Conservation (phyloP, 2,113 vertebrate species). For the Nannospalax galili region DNA sequence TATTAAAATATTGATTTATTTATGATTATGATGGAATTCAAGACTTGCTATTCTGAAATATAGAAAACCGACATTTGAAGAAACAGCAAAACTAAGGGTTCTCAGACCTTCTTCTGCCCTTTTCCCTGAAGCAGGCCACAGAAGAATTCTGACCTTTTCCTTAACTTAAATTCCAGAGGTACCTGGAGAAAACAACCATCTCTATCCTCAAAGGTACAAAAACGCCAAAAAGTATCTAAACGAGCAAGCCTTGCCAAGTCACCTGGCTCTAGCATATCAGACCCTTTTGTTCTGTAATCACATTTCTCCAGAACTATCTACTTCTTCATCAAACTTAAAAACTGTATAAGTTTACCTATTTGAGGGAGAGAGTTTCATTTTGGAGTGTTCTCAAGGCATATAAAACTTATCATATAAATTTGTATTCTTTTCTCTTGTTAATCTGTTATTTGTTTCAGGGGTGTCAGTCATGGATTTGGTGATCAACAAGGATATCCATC, state of each 20-base stretch:
- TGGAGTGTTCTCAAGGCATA: not conserved
- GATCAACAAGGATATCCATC: not conserved
- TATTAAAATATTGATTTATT: conserved; percentile 1
- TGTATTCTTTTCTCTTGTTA: not conserved
- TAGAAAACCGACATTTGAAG: not conserved
- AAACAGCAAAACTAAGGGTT: not conserved
- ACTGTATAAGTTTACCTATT: not conserved
- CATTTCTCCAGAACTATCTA: not conserved
- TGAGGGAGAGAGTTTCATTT: not conserved
- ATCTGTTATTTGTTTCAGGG: not conserved
- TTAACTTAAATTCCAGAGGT: not conserved
- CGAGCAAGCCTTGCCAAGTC: not conserved
- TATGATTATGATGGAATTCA: not conserved
- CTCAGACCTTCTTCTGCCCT: not conserved
- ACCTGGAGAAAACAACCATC: not conserved
- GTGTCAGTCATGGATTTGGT: not conserved
- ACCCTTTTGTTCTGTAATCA: not conserved
- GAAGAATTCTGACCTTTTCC: not conserved
- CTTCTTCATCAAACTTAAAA: not conserved
- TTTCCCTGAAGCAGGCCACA: not conserved
- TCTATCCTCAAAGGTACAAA: not conserved
- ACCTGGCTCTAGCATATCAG: too few species aligned
- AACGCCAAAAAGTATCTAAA: not conserved
- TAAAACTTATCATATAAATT: not conserved
- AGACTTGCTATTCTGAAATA: not conserved